Evolutionary conservation across 2,797 vertebrate species (phyloP).

Genomic region (Malacoraja senta): DNA sequence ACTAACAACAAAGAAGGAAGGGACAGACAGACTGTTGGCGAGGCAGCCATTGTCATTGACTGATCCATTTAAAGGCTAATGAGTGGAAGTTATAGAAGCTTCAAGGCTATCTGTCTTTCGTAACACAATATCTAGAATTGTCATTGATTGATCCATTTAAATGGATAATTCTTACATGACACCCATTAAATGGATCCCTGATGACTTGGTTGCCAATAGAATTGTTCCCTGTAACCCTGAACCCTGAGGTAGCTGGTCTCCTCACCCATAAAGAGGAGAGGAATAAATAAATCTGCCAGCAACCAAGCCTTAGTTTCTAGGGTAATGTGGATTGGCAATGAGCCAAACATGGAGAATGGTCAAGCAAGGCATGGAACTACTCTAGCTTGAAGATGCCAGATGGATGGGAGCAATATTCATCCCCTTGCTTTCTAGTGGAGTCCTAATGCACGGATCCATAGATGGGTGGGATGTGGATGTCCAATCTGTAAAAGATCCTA

Average conservation of each 20-base stretch:
- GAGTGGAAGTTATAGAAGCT: not conserved
- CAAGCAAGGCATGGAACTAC: not conserved
- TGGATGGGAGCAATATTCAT: not conserved
- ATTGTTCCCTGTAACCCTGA: no score
- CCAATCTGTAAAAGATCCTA: not conserved
- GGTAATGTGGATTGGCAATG: not conserved
- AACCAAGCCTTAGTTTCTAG: not conserved
- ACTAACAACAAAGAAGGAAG: no score
- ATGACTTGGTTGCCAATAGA: not conserved
- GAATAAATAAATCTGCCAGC: not conserved
- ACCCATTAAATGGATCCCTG: not conserved
- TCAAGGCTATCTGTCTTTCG: not conserved
- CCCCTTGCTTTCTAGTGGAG: not conserved
- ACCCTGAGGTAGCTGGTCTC: not conserved
- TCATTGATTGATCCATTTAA: not conserved
- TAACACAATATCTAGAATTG: not conserved
- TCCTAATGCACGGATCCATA: not conserved
- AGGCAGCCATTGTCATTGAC: not conserved
- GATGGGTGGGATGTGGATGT: not conserved
- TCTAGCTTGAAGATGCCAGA: not conserved
- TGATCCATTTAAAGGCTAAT: not conserved
- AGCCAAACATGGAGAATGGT: not conserved
- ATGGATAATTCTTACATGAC: not conserved
- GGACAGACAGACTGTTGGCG: no score
- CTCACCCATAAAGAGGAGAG: not conserved